Evolutionary conservation across 2,888 invertebrate species (phyloP), one percentile per base, ranked within the genome.

Genomic region (Apamea crenata): DNA sequence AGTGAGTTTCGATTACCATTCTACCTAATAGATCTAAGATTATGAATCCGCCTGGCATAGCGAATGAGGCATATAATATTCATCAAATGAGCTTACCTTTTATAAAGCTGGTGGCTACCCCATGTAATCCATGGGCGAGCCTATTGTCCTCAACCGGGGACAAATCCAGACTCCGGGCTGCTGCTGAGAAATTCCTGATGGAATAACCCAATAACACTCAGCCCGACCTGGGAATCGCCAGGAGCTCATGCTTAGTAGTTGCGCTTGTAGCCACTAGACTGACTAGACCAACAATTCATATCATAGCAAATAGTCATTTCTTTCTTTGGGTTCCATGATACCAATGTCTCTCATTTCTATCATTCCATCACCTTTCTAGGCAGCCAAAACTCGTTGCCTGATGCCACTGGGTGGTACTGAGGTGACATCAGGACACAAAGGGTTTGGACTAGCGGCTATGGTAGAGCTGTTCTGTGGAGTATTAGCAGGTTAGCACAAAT

Each of bases 401-500:
- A 97, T 98, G 97, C 98, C 98, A 0, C 92, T 98, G 4, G 98
- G 99, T 1, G 98, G 99, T 0, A 90, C 95, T 0, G 99, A 99
- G 92, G 90, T 96, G 0, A 97, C 97, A 75, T 98, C 98, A 8
- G 99, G 99, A 4, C 99, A 99, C 96, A 99, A 99, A 93, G 99
- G 99, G 0, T 99, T 98, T 89, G 99, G 99, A 0, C 95, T 99
- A 14, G 98, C 98, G 0, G 97, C 98, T 80, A 97, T 99, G 97
- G 99, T 99, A 5, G 99, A 99, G 91, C 96, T 99, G 2, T 97
- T 99, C 79, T 98, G 98, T 91, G 99, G 99, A n/a, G 97, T 99
- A 47, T 96, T 98, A 81, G 95, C 98, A 88, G 98, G 98, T 94
- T 14, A 72, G 76, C 87, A n/a, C 12, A 21, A 29, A 32, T 32